Conservation (phyloP, 1,140 invertebrate species). For the Gonatopus flavifemur region DNA sequence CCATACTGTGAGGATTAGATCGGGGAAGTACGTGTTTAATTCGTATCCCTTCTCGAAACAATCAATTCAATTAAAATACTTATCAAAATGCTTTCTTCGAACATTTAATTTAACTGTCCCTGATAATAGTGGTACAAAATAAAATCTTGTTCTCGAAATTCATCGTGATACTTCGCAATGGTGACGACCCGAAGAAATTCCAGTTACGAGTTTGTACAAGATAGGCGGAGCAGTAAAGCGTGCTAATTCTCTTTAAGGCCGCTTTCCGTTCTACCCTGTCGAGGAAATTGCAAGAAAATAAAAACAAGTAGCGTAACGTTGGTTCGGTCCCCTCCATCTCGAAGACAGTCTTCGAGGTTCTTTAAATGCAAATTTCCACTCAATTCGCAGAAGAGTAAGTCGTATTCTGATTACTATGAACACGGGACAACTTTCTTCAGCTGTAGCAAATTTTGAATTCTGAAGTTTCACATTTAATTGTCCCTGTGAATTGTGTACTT, state of each 20-base stretch:
- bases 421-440: no score
- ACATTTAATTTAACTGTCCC: no score
- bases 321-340: conserved; percentile 7
- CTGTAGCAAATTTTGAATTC: no score
- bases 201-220: conserved; percentile 16
- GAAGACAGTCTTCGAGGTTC: conserved; percentile 31
- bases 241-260: conserved; percentile 49
- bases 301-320: conserved; percentile 38
- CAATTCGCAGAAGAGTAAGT: conserved; percentile 27
- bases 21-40: no score
- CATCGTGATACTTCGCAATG: background rate
- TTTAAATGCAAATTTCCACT: conserved; percentile 48
- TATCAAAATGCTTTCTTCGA: no score
- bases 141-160: no score
- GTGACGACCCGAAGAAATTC: conserved; percentile 6
- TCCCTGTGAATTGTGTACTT: no score
- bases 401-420: conserved; percentile 19
- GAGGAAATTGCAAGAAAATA: conserved; percentile 52
- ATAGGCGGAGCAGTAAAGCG: conserved; percentile 39
- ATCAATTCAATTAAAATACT: no score
- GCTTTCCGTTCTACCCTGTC: conserved; percentile 41
- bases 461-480: no score
- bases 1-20: no score
- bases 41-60: no score
- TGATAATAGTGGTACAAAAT: no score